Base-by-base conservation (phyloP, 1,140 invertebrate species). In the Tetragnatha versicolor region DNA sequence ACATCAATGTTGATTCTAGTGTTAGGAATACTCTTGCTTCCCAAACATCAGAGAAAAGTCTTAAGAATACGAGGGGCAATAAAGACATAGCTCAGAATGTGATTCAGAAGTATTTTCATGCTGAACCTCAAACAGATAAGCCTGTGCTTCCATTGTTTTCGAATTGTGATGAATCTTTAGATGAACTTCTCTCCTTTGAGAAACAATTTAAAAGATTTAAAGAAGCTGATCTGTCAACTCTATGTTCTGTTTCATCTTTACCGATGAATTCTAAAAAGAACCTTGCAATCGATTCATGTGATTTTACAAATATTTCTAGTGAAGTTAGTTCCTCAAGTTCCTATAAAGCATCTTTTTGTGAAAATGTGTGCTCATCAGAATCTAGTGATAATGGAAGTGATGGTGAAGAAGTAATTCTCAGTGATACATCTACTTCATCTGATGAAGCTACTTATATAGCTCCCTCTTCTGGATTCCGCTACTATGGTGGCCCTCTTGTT, bases 391-490 rank as follows among this genome's bases (percentile, higher is more conserved):
- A 80, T 68, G 66, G 72, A n/a, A 75, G 66, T 61, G 66, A 76
- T 76, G 79, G 58, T 42, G 79, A 82, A 53, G 82, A 82, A 29
- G 79, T 79, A 22, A 60, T 79, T 58, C 47, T 82, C 29, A 82
- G 73, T 77, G 81, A 82, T 51, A 73, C 69, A 14, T 81, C 68
- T 20, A 79, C 76, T 6, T 79, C 68, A 61, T 66, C 58, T 25
- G 75, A 80, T 80, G 75, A 77, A 53, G 65, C 73, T 45, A 69
- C 79, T 42, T 76, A 80, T 27, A 70, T 63, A 39, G 55, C 72
- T 25, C 73, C 73, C 29, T 42, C 65, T 22, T 2, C 47, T 27
- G 63, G 55, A 42, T 58, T 65, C 53, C 51, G 58, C 35, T 69
- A 47, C 22, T 70, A 79, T 45, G 49, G 27, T 79, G 39, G 81